Base-by-base conservation (phyloP, 2,888 invertebrate genomes). In the Lasioglossum oenotherae region DNA sequence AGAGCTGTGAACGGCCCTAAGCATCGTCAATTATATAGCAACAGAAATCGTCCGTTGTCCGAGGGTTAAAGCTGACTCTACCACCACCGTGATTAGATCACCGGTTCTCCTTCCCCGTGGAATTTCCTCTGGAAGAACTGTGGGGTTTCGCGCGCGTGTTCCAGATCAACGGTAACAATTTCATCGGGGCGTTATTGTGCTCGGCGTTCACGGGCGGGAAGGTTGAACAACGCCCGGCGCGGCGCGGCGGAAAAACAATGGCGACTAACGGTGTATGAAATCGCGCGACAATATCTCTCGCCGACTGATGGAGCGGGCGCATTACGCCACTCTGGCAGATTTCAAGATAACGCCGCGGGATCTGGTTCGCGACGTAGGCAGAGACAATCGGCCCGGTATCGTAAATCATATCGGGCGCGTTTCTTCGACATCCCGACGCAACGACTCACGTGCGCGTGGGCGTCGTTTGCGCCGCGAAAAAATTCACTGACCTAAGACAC, bases 401-500 rank as follows among this genome's bases (percentile, higher is more conserved):
- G 46, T 67, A 76, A 76, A 76, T 74, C 49, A 74, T 74, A 74
- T 74, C 49, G 31, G n/a, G 64, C 31, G 46, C 19, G 73, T 31
- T 27, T 16, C 76, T 75, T 77, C 80, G 85, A 80, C 86, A 35
- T 85, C 86, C 73, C 27, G 69, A 38, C 67, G 35, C 16, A n/a
- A 19, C 71, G 64, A 38, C 80, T 67, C 60, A 16, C 23, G 27
- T 12, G 27, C 38, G 78, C 80, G 86, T 87, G 80, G 84, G 89
- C 74, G 80, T 76, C 49, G n/a, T n/a, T 60, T 77, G 60, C 76
- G 69, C 35, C 64, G 74, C 23, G 77, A 88, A 89, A 90, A 81
- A 80, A 64, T 64, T 23, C 81, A 49, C 79, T 88, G 90, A 90
- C 91, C 89, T 78, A 80, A 84, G 84, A 80, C 84, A 78, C 69